These are phyloP conservation scores for Epinotia demarniana DNA, from an alignment of 2,888 invertebrate genomes.

Conservation along the genomic window DNA sequence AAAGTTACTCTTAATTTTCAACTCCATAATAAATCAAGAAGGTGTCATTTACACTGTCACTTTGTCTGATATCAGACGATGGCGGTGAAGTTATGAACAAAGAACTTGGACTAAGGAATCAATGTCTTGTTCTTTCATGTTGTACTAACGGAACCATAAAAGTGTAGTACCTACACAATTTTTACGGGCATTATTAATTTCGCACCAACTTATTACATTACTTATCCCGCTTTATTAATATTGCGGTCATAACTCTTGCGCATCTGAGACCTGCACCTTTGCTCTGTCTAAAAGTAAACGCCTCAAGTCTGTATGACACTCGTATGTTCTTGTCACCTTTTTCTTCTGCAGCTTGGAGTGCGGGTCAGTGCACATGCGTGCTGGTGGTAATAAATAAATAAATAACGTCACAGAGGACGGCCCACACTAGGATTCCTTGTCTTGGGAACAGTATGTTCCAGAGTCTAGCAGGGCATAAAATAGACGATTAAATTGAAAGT, in stretches of 20 bases:
- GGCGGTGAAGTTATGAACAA: neutral
- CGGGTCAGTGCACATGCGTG: slow-evolving; percentile 35
- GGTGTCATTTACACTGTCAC: too few species aligned
- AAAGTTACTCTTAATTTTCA: too few species aligned
- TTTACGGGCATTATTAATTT: slow-evolving; percentile 32
- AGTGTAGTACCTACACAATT: slow-evolving; percentile 26
- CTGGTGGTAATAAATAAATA: slow-evolving; percentile 34
- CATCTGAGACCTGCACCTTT: slow-evolving; percentile 34
- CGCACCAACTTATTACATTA: slow-evolving; percentile 40
- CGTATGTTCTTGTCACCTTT: slow-evolving; percentile 4
- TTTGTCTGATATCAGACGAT: too few species aligned
- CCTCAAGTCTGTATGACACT: neutral
- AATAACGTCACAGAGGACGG: slow-evolving; percentile 31
- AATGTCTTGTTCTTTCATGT: neutral
- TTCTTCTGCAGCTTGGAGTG: neutral
- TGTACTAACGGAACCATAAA: slow-evolving; percentile 20
- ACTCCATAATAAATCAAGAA: too few species aligned
- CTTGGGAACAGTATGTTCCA: slow-evolving; percentile 21
- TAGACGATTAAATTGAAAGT: slow-evolving; percentile 1
- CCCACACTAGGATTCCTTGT: slow-evolving; percentile 29
- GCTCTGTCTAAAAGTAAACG: neutral
- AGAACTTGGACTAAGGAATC: neutral
- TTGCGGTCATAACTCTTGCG: slow-evolving; percentile 36
- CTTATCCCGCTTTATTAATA: slow-evolving; percentile 40
- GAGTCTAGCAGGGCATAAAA: neutral